These are phyloP conservation scores for Cerastis leucographa DNA, from an alignment of 2,888 invertebrate species.

Conservation along the genomic window DNA sequence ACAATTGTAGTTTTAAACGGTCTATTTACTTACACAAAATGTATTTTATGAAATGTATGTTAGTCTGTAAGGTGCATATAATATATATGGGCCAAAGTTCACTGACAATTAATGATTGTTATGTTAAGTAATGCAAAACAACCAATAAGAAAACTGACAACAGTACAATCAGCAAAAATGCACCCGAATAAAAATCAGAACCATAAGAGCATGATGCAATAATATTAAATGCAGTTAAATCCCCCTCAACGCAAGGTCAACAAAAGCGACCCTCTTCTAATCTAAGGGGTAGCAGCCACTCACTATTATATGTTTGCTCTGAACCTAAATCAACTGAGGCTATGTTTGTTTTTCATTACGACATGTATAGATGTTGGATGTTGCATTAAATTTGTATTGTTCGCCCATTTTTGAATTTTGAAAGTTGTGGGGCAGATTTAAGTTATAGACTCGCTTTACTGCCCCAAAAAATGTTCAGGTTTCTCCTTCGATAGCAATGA, in stretches of 20 bases:
- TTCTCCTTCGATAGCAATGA: not conserved
- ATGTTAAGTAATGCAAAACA: too few species aligned
- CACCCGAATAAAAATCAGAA: conserved; percentile 40
- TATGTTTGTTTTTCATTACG: conserved; percentile 81
- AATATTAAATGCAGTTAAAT: conserved; percentile 68
- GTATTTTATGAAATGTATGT: too few species aligned
- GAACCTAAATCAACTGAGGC: conserved; percentile 76
- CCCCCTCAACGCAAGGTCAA: conserved; percentile 65
- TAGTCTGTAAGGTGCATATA: too few species aligned
- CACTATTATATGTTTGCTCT: conserved; percentile 76
- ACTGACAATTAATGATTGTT: too few species aligned
- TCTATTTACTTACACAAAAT: too few species aligned
- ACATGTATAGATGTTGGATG: conserved; percentile 68
- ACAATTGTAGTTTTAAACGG: too few species aligned
- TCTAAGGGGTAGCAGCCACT: conserved; percentile 73
- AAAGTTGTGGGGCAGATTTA: conserved; percentile 48
- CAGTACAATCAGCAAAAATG: conserved; percentile 34
- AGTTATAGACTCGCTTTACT: not conserved
- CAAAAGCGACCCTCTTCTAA: conserved; percentile 68
- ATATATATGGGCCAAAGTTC: too few species aligned
- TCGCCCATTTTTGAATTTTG: conserved; percentile 57
- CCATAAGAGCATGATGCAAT: conserved; percentile 64
- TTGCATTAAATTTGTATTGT: conserved; percentile 69
- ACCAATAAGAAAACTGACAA: conserved; percentile 18
- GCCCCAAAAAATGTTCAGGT: not conserved